These are phyloP conservation scores for Phengaris arion DNA, from an alignment of 2,888 invertebrate genomes.

Conservation along the genomic window DNA sequence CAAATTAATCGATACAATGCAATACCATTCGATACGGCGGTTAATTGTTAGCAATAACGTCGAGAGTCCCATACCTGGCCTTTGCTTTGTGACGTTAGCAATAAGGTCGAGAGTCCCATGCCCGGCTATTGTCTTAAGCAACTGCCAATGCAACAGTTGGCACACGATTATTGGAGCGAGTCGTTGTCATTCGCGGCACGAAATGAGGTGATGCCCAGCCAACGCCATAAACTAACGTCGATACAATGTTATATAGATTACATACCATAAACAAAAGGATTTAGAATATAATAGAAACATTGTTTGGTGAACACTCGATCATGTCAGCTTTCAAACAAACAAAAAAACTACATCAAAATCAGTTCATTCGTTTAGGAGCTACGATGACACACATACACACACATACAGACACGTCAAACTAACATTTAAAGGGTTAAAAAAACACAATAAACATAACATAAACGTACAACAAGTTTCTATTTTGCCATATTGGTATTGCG, in stretches of 20 bases:
- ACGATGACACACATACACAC: too few species aligned
- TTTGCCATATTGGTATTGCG: too few species aligned
- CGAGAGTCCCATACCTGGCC: constrained; percentile 39
- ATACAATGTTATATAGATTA: constrained; percentile 7
- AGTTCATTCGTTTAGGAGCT: too few species aligned
- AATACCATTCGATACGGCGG: constrained; percentile 34
- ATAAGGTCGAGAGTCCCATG: constrained; percentile 37
- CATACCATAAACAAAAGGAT: too few species aligned
- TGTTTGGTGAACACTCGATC: too few species aligned
- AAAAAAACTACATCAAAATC: too few species aligned
- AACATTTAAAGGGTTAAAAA: too few species aligned
- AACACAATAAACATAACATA: too few species aligned
- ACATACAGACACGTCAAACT: too few species aligned
- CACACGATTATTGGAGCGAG: constrained; percentile 74
- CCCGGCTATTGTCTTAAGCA: constrained; percentile 47
- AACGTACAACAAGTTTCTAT: too few species aligned
- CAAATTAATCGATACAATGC: constrained; percentile 16
- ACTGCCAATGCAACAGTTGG: constrained; percentile 62
- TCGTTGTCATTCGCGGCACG: constrained; percentile 70
- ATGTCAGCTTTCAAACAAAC: too few species aligned
- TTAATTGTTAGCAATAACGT: constrained; percentile 40
- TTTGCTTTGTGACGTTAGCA: neutral
- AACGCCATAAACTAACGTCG: neutral
- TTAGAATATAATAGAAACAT: too few species aligned
- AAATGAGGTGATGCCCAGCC: constrained; percentile 39